These are phyloP conservation scores for Notarius quadriscutis DNA, from an alignment of 2,113 vertebrate genomes.

Conservation along the genomic window DNA sequence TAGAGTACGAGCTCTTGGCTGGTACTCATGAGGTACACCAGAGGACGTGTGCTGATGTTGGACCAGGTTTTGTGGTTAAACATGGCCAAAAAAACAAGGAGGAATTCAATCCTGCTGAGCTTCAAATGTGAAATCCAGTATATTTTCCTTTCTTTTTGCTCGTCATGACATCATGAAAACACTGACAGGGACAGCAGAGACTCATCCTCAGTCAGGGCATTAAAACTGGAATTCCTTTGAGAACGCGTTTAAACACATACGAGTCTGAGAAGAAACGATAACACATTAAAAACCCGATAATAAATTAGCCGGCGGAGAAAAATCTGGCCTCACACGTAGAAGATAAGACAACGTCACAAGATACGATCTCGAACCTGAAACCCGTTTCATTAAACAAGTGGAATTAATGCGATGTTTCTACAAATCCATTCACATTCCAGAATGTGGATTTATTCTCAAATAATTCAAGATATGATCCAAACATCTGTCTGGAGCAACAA, in stretches of 20 bases:
- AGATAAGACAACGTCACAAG: not conserved
- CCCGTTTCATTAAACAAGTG: not conserved
- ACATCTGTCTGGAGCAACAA: not conserved
- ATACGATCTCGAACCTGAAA: not conserved
- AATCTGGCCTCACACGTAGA: not conserved
- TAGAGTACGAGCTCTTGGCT: not conserved
- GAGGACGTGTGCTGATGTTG: constrained; percentile 28
- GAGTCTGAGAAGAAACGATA: not conserved
- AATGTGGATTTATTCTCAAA: not conserved
- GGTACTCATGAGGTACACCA: not conserved
- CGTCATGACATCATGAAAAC: not conserved
- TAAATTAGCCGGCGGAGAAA: not conserved
- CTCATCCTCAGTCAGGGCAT: not conserved
- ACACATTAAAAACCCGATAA: not conserved
- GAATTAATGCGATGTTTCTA: not conserved
- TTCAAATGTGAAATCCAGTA: not conserved
- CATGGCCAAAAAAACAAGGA: not conserved
- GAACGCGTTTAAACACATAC: not conserved
- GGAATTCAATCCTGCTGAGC: not conserved
- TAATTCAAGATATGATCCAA: not conserved
- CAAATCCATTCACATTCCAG: not conserved
- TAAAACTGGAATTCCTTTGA: not conserved
- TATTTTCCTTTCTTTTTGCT: not conserved
- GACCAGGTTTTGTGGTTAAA: not conserved
- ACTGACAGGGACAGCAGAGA: constrained; percentile 1